Evolutionary conservation across 2,113 vertebrate species (phyloP), one percentile per base, ranked within the genome.

Genomic region (Pelecanus crispus): DNA sequence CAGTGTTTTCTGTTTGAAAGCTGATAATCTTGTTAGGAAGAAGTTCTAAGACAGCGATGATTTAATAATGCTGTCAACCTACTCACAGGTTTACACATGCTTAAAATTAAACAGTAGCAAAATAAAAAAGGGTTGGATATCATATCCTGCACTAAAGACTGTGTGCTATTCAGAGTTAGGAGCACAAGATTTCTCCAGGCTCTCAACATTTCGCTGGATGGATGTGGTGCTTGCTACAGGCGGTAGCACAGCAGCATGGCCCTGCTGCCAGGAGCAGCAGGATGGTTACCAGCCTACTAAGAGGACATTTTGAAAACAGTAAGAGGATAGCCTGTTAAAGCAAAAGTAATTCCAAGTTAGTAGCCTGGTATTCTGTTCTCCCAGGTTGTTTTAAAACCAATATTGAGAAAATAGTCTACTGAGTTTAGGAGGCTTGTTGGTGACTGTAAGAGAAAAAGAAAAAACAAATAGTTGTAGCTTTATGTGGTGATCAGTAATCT

Each of bases 161-260:
- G 0, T 9, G 11, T 40, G 34, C 88, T 72, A 2, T 13, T 65
- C 19, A 9, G 55, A 26, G 59, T 19, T 9, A 25, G 34, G 58
- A 78, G 49, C 20, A 55, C 17, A 14, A 32, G 49, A 65, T 42
- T 71, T 58, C 38, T 29, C 3, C 55, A 53, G 66, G 40, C 56
- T 65, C 7, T 65, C 65, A 13, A 1, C 9, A 0, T 18, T 17
- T 31, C 2, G 0, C 31, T 36, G 85, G 11, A 1, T 40, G 26
- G 53, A 40, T 6, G n/a, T 15, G 55, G 47, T 66, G 36, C 29
- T 31, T 10, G 20, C 52, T 14, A 1, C 34, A 34, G 56, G 21
- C 1, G 1, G 21, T 10, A 20, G 67, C 31, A 3, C 40, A 24
- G 72, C 32, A 42, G 52, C 40, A 12, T 10, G 10, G n/a, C 34